These are phyloP conservation scores for Hormiphora californensis DNA, from an alignment of 37 sponge, comb jelly and placozoan genomes.

Conservation along the genomic window DNA sequence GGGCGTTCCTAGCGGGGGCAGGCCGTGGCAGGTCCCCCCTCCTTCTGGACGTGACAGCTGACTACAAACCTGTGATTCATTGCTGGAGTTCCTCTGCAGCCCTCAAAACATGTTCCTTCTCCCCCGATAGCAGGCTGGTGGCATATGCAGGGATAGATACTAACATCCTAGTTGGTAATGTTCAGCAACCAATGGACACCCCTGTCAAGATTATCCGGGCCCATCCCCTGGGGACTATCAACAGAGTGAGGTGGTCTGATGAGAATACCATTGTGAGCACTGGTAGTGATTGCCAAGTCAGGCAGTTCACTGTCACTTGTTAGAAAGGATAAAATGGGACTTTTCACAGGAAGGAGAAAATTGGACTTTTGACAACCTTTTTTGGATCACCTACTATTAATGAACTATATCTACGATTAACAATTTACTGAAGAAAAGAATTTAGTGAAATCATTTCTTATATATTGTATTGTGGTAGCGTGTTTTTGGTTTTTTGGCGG, in stretches of 20 bases:
- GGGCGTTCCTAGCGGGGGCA: slow-evolving; percentile 3
- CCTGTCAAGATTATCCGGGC: slow-evolving; percentile 23
- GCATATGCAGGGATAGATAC: slow-evolving; percentile 31
- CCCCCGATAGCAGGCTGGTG: neutral
- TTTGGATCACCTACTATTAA: no score
- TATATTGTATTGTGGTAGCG: no score
- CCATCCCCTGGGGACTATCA: slow-evolving; percentile 35
- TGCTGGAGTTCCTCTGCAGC: neutral
- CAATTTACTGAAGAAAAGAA: no score
- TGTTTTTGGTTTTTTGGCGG: no score
- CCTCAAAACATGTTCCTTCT: neutral
- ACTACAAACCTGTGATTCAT: neutral
- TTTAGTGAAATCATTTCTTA: no score
- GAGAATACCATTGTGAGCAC: neutral
- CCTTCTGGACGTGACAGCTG: neutral
- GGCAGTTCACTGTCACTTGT: neutral
- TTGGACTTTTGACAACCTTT: no score
- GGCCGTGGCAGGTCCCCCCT: neutral
- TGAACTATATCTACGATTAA: no score
- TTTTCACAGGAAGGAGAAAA: no score
- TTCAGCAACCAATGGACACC: slow-evolving; percentile 28
- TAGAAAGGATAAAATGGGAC: no score
- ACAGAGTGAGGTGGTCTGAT: slow-evolving; percentile 10
- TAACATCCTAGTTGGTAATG: neutral
- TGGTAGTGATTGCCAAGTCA: slow-evolving; percentile 18